These are phyloP conservation scores for Acanthis flammea DNA, from an alignment of 2,797 vertebrate genomes.

Conservation along the genomic window DNA sequence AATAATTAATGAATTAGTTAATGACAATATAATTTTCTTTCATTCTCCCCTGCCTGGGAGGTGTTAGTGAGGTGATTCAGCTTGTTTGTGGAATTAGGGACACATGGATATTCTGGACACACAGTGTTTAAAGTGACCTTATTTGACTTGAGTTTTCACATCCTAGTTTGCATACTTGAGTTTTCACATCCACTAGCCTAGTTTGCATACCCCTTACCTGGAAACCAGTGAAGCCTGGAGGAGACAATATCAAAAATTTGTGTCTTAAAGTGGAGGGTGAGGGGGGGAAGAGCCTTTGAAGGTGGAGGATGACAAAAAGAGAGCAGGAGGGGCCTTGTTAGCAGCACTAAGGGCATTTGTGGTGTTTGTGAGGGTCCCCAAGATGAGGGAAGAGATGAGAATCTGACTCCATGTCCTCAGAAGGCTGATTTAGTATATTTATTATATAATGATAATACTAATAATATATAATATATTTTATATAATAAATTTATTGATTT, in stretches of 20 bases:
- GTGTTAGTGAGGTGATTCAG: conserved; percentile 41
- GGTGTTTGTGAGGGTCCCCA: no score
- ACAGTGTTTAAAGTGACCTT: conserved; percentile 18
- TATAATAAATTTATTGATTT: no score
- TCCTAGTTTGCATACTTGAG: not conserved
- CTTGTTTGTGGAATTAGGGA: conserved; percentile 34
- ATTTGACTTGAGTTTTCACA: not conserved
- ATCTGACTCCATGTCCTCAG: no score
- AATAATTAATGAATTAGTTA: not conserved
- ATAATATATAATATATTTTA: no score
- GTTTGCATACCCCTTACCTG: not conserved
- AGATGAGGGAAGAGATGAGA: no score
- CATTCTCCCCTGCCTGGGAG: not conserved
- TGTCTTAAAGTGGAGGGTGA: not conserved
- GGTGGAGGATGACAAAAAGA: not conserved
- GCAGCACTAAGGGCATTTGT: not conserved
- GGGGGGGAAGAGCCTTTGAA: not conserved
- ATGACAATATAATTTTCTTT: not conserved
- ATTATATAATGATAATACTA: no score
- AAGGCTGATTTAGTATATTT: no score
- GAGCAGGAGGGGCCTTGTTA: rapidly evolving
- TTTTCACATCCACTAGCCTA: not conserved
- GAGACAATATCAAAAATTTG: not conserved
- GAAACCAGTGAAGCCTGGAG: not conserved
- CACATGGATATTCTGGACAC: not conserved